Evolutionary conservation across 2,113 vertebrate genomes (phyloP), one percentile per base, ranked within the genome.

Genomic region (Carlito syrichta): DNA sequence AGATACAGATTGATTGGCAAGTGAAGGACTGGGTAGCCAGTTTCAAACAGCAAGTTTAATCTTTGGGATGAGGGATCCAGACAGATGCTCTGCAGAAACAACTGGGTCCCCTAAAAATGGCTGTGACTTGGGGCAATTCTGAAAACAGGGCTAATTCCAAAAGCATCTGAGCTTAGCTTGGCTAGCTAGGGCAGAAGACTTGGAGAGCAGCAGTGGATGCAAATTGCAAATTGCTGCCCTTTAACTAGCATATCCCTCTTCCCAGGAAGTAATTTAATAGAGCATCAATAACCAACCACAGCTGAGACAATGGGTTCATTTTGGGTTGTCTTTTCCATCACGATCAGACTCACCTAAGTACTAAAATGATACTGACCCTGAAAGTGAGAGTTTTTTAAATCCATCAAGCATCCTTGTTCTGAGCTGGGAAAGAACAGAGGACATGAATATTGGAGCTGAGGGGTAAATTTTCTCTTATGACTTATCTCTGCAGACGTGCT

Each of bases 31-130:
- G 11, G 58, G n/a, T 11, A 93, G 19, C 23, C 45, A 11, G 12
- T 92, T 92, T 30, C 58, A 92, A 89, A 84, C 2, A 71, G 52
- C 32, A 91, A 30, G 52, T 89, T 94, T 83, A 91, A 66, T 73
- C 38, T 6, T 76, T 68, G 30, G 45, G 19, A 78, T 62, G 84
- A 85, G 35, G 5, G 14, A 86, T 23, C 38, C 77, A 23, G 4
- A 90, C 8, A 81, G 63, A 89, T 45, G 52, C 3, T 66, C 19
- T 68, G 7, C 27, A 86, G 14, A 73, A 86, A 93, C 73, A 19
- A 74, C 0, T 40, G 17, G 32, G 1, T 91, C 25, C 60, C 30
- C 73, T 56, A 62, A 35, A 81, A 96, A 86, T 5, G 20, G 11
- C 11, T 6, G 2, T 38, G 50, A 89, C 27, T 66, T 66, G 13